These are phyloP conservation scores for Mesoligia furuncula DNA, from an alignment of 2,888 invertebrate species.

Conservation along the genomic window DNA sequence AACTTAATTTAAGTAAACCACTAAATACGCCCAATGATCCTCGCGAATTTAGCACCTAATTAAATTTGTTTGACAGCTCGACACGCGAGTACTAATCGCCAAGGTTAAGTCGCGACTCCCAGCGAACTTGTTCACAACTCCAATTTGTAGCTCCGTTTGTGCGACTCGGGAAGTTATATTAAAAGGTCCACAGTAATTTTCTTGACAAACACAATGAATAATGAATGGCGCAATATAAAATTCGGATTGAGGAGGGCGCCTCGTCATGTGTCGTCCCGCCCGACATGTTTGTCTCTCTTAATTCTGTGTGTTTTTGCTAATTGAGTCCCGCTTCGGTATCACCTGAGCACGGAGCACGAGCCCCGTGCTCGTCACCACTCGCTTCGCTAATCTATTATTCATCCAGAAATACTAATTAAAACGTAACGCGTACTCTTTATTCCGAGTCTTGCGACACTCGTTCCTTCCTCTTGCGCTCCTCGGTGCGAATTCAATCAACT, in stretches of 20 bases:
- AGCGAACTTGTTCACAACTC: slow-evolving; percentile 84
- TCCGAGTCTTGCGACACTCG: slow-evolving; percentile 59
- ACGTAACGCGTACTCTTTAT: slow-evolving; percentile 64
- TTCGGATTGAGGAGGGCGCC: slow-evolving; percentile 87
- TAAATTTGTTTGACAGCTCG: slow-evolving; percentile 83
- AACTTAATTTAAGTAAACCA: slow-evolving; percentile 47
- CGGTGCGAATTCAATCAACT: slow-evolving; percentile 87
- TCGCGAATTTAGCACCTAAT: slow-evolving; percentile 81
- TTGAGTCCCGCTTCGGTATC: slow-evolving; percentile 85
- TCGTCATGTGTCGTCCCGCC: slow-evolving; percentile 84
- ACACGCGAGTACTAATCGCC: slow-evolving; percentile 83
- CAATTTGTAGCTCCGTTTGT: slow-evolving; percentile 86
- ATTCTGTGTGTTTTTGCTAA: slow-evolving; percentile 90
- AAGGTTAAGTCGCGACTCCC: slow-evolving; percentile 82
- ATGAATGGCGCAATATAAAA: slow-evolving; percentile 89
- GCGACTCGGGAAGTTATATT: slow-evolving; percentile 88
- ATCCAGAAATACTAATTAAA: slow-evolving; percentile 82
- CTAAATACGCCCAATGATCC: slow-evolving; percentile 74
- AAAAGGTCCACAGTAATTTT: slow-evolving; percentile 90
- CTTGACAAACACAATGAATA: slow-evolving; percentile 89
- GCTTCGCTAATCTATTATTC: slow-evolving; percentile 80
- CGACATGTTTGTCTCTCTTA: slow-evolving; percentile 88
- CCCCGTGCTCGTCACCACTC: slow-evolving; percentile 66
- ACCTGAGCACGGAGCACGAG: slow-evolving; percentile 76
- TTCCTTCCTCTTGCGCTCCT: slow-evolving; percentile 75